Conservation (phyloP, 2,888 invertebrate genomes). For the Epinotia ramella region DNA sequence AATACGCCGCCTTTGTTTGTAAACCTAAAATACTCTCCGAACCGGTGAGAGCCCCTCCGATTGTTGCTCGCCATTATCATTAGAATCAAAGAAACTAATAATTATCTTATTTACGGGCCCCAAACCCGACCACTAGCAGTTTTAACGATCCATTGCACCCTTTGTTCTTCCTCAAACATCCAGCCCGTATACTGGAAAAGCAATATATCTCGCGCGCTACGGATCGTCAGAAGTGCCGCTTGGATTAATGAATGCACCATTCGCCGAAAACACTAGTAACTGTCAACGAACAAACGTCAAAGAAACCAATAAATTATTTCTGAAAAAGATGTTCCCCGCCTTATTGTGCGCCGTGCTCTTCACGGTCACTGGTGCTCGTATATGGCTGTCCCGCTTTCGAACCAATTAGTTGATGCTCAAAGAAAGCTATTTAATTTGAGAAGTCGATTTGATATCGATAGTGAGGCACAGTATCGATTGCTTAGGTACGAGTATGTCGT, state of each 20-base stretch:
- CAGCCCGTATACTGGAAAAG: conserved; percentile 57
- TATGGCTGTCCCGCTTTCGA: conserved; percentile 59
- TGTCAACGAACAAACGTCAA: conserved; percentile 61
- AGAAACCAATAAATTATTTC: conserved; percentile 65
- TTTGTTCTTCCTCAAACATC: conserved; percentile 66
- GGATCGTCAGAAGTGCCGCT: conserved; percentile 63
- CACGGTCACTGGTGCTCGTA: conserved; percentile 48
- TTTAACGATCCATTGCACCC: conserved; percentile 77
- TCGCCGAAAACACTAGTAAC: conserved; percentile 68
- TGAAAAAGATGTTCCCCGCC: conserved; percentile 80
- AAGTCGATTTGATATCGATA: conserved; percentile 52
- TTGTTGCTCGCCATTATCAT: conserved; percentile 56
- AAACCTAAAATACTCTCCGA: conserved; percentile 18
- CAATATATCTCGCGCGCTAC: conserved; percentile 67
- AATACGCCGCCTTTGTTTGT: conserved; percentile 34
- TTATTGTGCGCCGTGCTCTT: conserved; percentile 57
- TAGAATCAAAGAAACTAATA: conserved; percentile 61
- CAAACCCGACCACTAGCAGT: conserved; percentile 52
- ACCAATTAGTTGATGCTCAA: conserved; percentile 73
- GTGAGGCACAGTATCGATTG: conserved; percentile 47
- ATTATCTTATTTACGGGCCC: conserved; percentile 61
- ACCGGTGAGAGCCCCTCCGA: conserved; percentile 20
- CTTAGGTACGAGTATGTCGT: too few relatives aligned
- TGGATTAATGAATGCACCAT: conserved; percentile 75
- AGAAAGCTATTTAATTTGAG: conserved; percentile 61